Percentiles rank a stretch among this genome's conserved stretches.
phyloP scores from a whole-genome alignment of 2,888 invertebrate genomes.

The Nomada fabriciana region DNA sequence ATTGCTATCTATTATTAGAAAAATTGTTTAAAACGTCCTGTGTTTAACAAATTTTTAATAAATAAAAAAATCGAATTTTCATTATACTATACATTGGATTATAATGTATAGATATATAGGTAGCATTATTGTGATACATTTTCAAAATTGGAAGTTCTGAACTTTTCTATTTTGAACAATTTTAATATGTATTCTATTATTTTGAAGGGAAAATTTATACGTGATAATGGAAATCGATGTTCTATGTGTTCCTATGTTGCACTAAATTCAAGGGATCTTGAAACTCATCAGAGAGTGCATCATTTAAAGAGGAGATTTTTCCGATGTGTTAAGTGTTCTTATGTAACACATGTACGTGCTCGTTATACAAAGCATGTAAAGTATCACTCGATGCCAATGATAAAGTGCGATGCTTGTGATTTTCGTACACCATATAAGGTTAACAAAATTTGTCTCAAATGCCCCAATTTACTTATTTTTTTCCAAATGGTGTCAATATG shows the following conservation, averaged over 20 bases:
- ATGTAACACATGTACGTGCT: constrained; percentile 95
- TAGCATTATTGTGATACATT: too few relatives aligned
- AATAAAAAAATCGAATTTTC: not conserved
- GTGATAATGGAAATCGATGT: constrained; percentile 83
- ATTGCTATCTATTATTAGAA: not conserved
- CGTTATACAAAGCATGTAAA: constrained; percentile 96
- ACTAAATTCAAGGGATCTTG: constrained; percentile 87
- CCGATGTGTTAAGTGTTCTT: constrained; percentile 95
- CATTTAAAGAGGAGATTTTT: constrained; percentile 93
- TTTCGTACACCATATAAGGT: constrained; percentile 91
- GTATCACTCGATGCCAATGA: constrained; percentile 97
- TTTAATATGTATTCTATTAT: constrained; percentile 5
- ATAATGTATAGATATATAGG: too few relatives aligned
- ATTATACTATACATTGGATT: too few relatives aligned
- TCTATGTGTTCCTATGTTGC: constrained; percentile 90
- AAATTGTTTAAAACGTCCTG: not conserved
- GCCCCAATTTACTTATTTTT: not conserved
- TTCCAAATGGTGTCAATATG: constrained; percentile 20
- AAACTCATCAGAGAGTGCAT: constrained; percentile 90
- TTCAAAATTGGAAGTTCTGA: not conserved
- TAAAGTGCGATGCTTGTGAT: constrained; percentile 96
- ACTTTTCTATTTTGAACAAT: too few relatives aligned
- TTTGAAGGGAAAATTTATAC: constrained; percentile 57
- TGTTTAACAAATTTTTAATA: not conserved
- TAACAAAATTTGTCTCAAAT: constrained; percentile 19